Percentiles rank a stretch among this genome's conserved stretches.
These are phyloP conservation scores for Leptonema lineaticorne DNA, from an alignment of 1,140 invertebrate species.

Conservation along the genomic window DNA sequence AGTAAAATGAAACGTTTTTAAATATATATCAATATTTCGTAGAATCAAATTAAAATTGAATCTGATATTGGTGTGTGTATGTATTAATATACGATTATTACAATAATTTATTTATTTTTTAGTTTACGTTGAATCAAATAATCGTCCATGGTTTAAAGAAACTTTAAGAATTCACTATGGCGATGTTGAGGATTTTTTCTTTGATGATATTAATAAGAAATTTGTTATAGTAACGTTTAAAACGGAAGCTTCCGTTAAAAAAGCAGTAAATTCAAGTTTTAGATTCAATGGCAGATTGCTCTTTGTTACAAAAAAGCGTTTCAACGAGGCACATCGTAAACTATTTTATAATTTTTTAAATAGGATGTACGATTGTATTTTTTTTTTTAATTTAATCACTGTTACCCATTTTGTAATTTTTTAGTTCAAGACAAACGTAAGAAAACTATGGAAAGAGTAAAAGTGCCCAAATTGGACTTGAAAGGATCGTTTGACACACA, in stretches of 20 bases:
- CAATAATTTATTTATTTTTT: not conserved
- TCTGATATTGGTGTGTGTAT: not conserved
- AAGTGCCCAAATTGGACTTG: not conserved
- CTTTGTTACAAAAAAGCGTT: not conserved
- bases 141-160: not conserved
- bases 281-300: not conserved
- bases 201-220: not conserved
- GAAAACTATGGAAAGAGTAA: too few species aligned
- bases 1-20: too few species aligned
- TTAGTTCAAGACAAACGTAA: not conserved
- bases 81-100: not conserved
- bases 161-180: not conserved
- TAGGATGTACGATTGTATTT: not conserved
- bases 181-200: not conserved
- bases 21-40: too few species aligned
- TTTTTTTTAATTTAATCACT: not conserved
- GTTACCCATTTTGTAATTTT: not conserved
- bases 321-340: not conserved
- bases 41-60: not conserved
- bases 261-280: not conserved
- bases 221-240: not conserved
- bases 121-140: not conserved
- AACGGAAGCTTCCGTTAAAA: not conserved
- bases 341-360: not conserved
- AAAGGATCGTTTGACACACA: constrained; percentile 2